Evolutionary conservation across 2,113 vertebrate genomes (phyloP).

Genomic region (Ramphastos sulfuratus): DNA sequence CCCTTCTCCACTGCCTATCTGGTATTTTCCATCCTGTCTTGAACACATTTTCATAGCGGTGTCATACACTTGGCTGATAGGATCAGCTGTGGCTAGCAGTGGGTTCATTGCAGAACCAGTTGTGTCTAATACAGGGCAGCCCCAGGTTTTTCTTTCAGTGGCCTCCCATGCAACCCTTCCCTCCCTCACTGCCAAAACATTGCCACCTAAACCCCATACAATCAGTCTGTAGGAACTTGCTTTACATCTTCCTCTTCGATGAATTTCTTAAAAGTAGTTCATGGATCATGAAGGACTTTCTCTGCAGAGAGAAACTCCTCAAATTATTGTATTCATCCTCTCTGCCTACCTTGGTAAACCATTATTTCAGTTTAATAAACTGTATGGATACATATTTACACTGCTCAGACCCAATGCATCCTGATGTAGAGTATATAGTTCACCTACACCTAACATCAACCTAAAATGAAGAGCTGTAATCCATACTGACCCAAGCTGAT

Average conservation of each 20-base stretch:
- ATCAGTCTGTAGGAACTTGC: not conserved
- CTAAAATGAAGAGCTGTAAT: not conserved
- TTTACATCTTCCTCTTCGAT: not conserved
- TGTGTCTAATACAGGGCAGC: not conserved
- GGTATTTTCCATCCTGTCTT: not conserved
- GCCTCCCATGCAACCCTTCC: not conserved
- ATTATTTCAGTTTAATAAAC: not conserved
- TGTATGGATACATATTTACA: not conserved
- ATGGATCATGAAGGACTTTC: not conserved
- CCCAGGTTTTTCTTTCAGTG: not conserved
- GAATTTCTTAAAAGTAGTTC: not conserved
- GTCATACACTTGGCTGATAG: not conserved
- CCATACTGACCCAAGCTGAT: not conserved
- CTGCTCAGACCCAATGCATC: not conserved
- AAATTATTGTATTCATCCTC: not conserved
- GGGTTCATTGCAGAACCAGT: not conserved
- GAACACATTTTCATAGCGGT: not conserved
- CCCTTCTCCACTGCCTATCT: fast-evolving
- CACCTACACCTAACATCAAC: not conserved
- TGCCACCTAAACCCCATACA: fast-evolving
- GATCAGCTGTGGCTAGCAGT: not conserved
- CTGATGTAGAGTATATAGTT: not conserved
- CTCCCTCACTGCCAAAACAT: not conserved
- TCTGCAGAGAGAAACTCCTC: not conserved
- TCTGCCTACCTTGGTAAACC: not conserved